These are phyloP conservation scores for Platalea minor DNA, from an alignment of 2,797 vertebrate genomes.

Conservation along the genomic window DNA sequence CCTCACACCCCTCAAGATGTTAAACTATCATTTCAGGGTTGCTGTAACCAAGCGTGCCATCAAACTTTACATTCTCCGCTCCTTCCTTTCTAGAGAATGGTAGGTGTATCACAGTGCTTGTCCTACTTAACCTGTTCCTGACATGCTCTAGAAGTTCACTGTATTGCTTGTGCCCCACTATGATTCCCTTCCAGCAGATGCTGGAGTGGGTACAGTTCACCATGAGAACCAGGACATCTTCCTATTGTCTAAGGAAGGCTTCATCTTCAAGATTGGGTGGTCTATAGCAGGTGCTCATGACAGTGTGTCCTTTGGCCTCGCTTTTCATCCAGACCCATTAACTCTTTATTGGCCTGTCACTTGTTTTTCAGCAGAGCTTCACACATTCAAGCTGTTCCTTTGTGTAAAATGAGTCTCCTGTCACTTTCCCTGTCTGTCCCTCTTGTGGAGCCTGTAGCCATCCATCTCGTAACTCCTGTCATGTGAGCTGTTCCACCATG, in stretches of 20 bases:
- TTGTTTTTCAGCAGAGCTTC: background rate
- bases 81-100: background rate
- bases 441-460: background rate
- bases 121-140: background rate
- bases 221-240: background rate
- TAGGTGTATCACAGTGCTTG: background rate
- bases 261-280: background rate
- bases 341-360: background rate
- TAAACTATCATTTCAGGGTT: background rate
- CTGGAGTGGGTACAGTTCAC: background rate
- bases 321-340: background rate
- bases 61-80: background rate
- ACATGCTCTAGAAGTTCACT: background rate
- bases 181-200: background rate
- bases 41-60: background rate
- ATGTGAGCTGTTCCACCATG: background rate
- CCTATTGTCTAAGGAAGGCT: background rate
- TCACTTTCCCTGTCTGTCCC: background rate
- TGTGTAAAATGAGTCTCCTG: background rate
- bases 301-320: background rate
- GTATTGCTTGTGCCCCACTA: background rate
- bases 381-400: background rate
- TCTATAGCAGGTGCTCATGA: background rate
- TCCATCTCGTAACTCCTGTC: background rate
- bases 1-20: background rate